Evolutionary conservation across 1,140 invertebrate genomes (phyloP), one percentile per base, ranked within the genome.

Genomic region (Eueides isabella): DNA sequence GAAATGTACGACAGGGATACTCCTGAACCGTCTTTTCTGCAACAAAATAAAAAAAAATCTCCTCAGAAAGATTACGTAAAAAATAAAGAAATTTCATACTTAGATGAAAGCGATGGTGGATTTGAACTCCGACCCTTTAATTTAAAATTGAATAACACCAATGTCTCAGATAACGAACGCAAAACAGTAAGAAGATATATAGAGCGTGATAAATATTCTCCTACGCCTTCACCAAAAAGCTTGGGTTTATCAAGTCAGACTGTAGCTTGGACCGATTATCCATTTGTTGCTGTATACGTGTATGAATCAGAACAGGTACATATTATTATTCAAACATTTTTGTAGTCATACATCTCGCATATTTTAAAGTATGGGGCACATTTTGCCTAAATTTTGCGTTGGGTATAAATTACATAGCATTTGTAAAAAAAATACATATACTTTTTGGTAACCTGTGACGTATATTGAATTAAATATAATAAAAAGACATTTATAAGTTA

Each of bases 1-100:
- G 89, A 92, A 80, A 80, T 90, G 16, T 91, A 90, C 81, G 90
- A 92, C 61, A 85, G 65, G 29, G 75, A 89, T 33, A 89, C 85
- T n/a, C 63, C 77, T 33, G 69, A 62, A 48, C 62, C 76, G 31
- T 23, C 11, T 11, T 41, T 23, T 16, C 2, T 55, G 11, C 16
- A 19, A 2, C 12, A 68, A 61, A 71, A 35, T 30, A 73, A 28
- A 28, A 9, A 61, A 75, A 62, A 0, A 0, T 38, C 11, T n/a
- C 71, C 29, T 19, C 26, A 44, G 1, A 31, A 33, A 12, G 30
- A 68, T 12, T 35, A 33, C n/a, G 75, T 72, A 38, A 28, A 64
- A 31, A 2, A 41, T 23, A 61, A 71, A 61, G 55, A 77, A 26
- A 78, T 78, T 75, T 48, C 79, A 71, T 65, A 80, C 48, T 74